These are phyloP conservation scores for Agriotes lineatus DNA, from an alignment of 2,888 invertebrate species.

Conservation along the genomic window DNA sequence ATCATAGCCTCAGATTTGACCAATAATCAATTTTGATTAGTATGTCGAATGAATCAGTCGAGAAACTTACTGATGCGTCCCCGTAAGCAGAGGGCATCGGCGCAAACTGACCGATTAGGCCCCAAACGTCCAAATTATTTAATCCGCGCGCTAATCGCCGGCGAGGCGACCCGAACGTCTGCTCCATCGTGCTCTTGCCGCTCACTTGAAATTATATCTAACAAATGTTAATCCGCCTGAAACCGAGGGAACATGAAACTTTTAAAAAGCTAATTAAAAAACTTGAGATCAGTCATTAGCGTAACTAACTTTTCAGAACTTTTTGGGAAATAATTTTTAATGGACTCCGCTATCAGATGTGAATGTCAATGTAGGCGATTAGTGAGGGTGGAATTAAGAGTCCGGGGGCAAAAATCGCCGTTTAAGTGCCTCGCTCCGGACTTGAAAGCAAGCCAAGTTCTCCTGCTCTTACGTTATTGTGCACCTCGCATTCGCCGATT, in stretches of 20 bases:
- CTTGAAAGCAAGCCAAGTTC: background rate
- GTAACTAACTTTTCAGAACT: conserved; percentile 45
- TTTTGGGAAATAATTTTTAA: conserved; percentile 47
- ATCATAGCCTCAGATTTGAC: too few relatives aligned
- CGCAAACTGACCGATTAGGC: too few relatives aligned
- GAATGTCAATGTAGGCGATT: conserved; percentile 40
- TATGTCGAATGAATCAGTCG: too few relatives aligned
- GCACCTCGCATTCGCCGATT: too few relatives aligned
- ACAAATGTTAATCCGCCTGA: conserved; percentile 45
- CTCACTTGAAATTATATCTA: conserved; percentile 40
- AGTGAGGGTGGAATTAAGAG: conserved; percentile 12
- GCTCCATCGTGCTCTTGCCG: conserved; percentile 33
- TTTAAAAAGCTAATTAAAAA: conserved; percentile 47
- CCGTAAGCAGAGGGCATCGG: too few relatives aligned
- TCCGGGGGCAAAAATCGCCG: background rate
- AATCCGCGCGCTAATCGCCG: conserved; percentile 24
- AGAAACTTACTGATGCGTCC: too few relatives aligned
- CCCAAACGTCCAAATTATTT: conserved; percentile 16
- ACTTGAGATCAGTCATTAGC: conserved; percentile 47
- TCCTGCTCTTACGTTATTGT: too few relatives aligned
- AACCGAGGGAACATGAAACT: conserved; percentile 44
- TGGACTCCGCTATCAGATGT: conserved; percentile 46
- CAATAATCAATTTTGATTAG: too few relatives aligned
- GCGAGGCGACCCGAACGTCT: conserved; percentile 25
- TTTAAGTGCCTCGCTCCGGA: background rate